Evolutionary conservation across 2,113 vertebrate species (phyloP), one percentile per base, ranked within the genome.

Genomic region (Macaca mulatta): DNA sequence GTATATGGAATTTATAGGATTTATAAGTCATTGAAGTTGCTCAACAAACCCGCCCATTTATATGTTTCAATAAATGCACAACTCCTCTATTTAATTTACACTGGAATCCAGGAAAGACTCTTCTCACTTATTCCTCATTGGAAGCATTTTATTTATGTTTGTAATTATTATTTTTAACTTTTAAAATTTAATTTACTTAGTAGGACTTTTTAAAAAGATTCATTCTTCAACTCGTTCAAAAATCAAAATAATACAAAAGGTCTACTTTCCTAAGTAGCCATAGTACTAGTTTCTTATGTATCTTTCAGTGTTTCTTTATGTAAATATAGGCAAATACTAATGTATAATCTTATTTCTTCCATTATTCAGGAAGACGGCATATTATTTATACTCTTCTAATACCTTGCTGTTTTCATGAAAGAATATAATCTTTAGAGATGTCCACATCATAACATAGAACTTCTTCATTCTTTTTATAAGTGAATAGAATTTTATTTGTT

Each of bases 111-210:
- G 61, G 38, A 82, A 88, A 38, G 16, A 40, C 27, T 77, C 50
- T 13, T 61, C 13, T 40, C 18, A 82, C 25, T 88, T 64, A 64
- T 11, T 43, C 67, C 25, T 88, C 23, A 57, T 32, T 72, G 72
- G 92, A 83, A 48, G 69, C 20, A 48, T 75, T 92, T 95, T 83
- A 38, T 55, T 83, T 89, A 59, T 87, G 87, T 77, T 82, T 81
- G 9, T 64, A 81, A 23, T n/a, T 5, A 55, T 67, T 67, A 20
- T 88, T 79, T 93, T 91, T 82, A 81, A 32, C 22, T 83, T 87
- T 74, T 79, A 79, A 88, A 64, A 35, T 87, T 93, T 48, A 78
- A 61, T 61, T 83, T 90, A 35, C 27, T 74, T 86, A 69, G 12
- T 67, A 27, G 30, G 40, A 81, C 20, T 88, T 83, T 50, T 16